Base-by-base conservation (phyloP, 2,113 vertebrate genomes). In the Pedionomus torquatus region DNA sequence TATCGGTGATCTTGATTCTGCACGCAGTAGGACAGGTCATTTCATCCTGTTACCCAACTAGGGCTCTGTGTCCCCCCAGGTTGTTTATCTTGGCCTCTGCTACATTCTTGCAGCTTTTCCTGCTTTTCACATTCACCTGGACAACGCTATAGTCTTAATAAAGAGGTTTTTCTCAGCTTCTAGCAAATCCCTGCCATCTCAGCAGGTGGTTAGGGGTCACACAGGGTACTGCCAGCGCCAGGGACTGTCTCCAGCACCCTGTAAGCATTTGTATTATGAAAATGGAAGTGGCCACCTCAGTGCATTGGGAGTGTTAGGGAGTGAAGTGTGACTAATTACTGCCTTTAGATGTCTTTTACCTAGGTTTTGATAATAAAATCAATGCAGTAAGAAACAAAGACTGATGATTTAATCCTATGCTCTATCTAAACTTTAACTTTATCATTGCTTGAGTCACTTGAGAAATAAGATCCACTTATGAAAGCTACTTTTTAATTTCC, bases 61-160 rank as follows among this genome's bases (percentile, higher is more conserved):
- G 66, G 46, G 57, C 48, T 89, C 28, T 89, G 31, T 57, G 95
- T 87, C 92, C 78, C 84, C 83, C 64, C 54, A 17, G 19, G 13
- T 10, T 89, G 89, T 61, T 97, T 96, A 35, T 30, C 69, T 95
- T 97, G 95, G 94, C 23, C 0, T 3, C 4, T 17, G 72, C 76
- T 64, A 49, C 44, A 2, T 30, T 89, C 80, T 49, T 60, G 48
- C 33, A 63, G 76, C 28, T 92, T 79, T 94, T 89, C 65, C 92
- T 93, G 76, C 57, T 84, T 55, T 52, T 63, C 43, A 5, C 1
- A 3, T 57, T 71, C 63, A 15, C 4, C 1, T 71, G 64, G 63
- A 83, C 78, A 70, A 19, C 69, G 26, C 25, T 25, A 21, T 5
- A 39, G 30, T 46, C 37, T 81, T 88, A 77, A 14, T 19, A 51